Evolutionary conservation across 2,888 invertebrate species (phyloP).

Genomic region (Lottia gigantea): DNA sequence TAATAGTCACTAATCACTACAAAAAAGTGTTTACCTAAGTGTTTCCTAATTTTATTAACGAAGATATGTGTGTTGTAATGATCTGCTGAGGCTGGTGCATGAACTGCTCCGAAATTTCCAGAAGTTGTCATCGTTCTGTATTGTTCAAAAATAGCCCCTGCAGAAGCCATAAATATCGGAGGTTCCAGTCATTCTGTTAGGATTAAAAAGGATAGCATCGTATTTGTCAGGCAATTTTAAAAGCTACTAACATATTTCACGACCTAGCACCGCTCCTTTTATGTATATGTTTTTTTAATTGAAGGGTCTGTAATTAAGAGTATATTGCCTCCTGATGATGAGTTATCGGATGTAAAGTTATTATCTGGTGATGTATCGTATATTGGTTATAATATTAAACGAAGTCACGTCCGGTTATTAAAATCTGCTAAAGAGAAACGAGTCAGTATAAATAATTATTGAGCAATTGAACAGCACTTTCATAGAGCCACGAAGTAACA

Average conservation of each 20-base stretch:
- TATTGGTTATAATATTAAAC: neutral
- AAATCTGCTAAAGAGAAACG: conserved; percentile 2
- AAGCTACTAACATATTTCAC: too few relatives aligned
- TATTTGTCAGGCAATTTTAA: too few relatives aligned
- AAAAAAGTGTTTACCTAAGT: neutral
- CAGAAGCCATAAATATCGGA: too few relatives aligned
- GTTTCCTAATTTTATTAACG: neutral
- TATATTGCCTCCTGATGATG: neutral
- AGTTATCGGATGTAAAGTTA: neutral
- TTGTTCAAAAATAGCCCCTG: too few relatives aligned
- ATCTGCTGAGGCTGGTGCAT: neutral
- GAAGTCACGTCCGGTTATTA: neutral
- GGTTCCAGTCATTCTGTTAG: too few relatives aligned
- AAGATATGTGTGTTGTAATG: neutral
- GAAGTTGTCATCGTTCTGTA: neutral
- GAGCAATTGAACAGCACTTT: too few relatives aligned
- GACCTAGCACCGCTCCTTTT: too few relatives aligned
- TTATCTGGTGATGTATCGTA: neutral
- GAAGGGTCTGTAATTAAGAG: neutral
- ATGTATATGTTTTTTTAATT: too few relatives aligned
- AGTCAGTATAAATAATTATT: neutral
- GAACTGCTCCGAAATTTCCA: neutral
- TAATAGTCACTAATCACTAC: neutral
- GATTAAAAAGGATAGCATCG: too few relatives aligned
- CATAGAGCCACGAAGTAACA: too few relatives aligned